Evolutionary conservation across 2,113 vertebrate genomes (phyloP), one percentile per base, ranked within the genome.

Genomic region (Lamprotornis superbus): DNA sequence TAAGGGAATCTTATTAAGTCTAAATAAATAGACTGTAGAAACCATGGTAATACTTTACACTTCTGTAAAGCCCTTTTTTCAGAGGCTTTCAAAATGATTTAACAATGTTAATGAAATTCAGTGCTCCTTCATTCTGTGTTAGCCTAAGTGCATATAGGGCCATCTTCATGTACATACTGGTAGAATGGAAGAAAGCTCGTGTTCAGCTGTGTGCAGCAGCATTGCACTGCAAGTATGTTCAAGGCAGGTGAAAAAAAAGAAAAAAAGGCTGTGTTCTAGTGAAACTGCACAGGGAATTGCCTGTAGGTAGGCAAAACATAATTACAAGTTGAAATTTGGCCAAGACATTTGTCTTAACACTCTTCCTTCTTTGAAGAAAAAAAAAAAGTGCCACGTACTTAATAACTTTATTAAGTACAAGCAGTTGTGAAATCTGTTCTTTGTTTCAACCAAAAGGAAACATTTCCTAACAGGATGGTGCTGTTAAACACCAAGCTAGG

Each of bases 101-200:
- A 96, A 96, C 93, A 89, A 91, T 87, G 86, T 96, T 97, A 96
- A 96, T 96, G 96, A 95, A 96, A 95, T 94, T 93, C 92, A 94
- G n/a, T 53, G 53, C 61, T 93, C 64, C 60, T 95, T 74, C 93
- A 42, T 83, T 79, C 84, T 89, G 46, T 89, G 85, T 88, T 93
- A 94, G 88, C 77, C 76, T 78, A 89, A 94, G 93, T 93, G 95
- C 69, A 82, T 86, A 24, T 60, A 93, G 90, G 90, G 69, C 90
- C 71, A 91, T 96, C 90, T 74, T 94, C 93, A 89, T 81, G 86
- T 94, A 60, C 64, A 33, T 92, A 73, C 68, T 52, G 76, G 73
- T 49, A 56, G 85, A 46, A 31, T 60, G 56, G 79, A 77, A 80
- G 75, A 70, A 85, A 83, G 47, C 56, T 91, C 2, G 0, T 75